phyloP scores from a whole-genome alignment of 30 jellyfish, hydroid and myxozoan genomes.

The Hydractinia symbiolongicarpus region DNA sequence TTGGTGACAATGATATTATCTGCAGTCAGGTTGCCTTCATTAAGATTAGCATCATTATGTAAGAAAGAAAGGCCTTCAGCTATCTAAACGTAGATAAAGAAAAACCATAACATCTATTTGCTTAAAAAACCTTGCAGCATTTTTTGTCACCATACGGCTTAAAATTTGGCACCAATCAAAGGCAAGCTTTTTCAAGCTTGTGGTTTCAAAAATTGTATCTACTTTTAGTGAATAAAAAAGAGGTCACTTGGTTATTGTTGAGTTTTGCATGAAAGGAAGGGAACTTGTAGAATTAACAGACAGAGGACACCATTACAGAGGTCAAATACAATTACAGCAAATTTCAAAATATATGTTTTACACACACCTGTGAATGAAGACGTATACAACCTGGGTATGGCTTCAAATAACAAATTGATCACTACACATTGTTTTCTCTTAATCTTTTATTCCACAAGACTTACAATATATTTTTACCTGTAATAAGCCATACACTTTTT shows the following conservation, averaged over 20 bases:
- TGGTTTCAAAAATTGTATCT: too few relatives aligned
- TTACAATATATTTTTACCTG: constrained; percentile 41
- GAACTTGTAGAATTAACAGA: too few relatives aligned
- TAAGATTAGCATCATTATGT: constrained; percentile 74
- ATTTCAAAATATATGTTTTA: too few relatives aligned
- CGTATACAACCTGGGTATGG: not conserved
- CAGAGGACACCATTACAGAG: too few relatives aligned
- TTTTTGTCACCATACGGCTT: too few relatives aligned
- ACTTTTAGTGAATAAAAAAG: not conserved
- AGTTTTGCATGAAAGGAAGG: not conserved
- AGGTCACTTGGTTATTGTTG: not conserved
- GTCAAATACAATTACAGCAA: too few relatives aligned
- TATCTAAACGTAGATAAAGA: constrained; percentile 20
- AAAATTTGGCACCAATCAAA: too few relatives aligned
- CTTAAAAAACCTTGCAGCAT: too few relatives aligned
- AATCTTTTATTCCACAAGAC: not conserved
- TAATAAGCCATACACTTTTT: constrained; percentile 65
- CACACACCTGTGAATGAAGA: too few relatives aligned
- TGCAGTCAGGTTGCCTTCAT: constrained; percentile 76
- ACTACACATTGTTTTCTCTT: not conserved
- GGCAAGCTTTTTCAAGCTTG: too few relatives aligned
- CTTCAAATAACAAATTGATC: too few relatives aligned
- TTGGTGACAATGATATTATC: constrained; percentile 54
- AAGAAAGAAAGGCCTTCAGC: constrained; percentile 82
- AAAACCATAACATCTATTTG: not conserved